A percentile compares a stretch with the other conserved stretches of the same genome.
Conservation (phyloP, 2,113 vertebrate genomes). For the Aspiorhynchus laticeps region DNA sequence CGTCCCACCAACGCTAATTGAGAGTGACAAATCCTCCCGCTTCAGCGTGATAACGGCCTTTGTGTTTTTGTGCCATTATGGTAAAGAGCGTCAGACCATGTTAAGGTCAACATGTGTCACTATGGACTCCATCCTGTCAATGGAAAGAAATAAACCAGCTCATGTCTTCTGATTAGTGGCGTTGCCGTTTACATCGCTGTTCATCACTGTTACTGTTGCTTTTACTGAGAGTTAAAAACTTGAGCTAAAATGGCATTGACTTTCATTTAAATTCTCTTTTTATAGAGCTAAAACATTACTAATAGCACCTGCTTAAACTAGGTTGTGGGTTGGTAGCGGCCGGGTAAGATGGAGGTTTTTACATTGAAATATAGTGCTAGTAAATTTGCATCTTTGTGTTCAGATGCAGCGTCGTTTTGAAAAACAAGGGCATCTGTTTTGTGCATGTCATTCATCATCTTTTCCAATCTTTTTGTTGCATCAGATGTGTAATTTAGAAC, state of each 20-base stretch:
- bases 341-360: neutral
- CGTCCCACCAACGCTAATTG: neutral
- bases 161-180: neutral
- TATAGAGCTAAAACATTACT: neutral
- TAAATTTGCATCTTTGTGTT: neutral
- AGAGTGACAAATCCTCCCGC: slow-evolving; percentile 28
- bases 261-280: no score
- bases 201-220: neutral
- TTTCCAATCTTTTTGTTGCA: neutral
- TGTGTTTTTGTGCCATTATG: neutral
- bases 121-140: neutral
- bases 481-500: neutral
- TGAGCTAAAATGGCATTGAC: no score
- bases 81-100: neutral
- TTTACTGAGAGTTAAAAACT: neutral
- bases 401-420: neutral
- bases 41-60: neutral
- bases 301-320: neutral
- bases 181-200: no score
- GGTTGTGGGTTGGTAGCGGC: neutral
- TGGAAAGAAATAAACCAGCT: neutral
- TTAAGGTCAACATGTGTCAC: neutral
- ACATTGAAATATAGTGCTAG: neutral
- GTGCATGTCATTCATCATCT: no score
- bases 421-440: neutral